Evolutionary conservation across 2,888 invertebrate species (phyloP), one percentile per base, ranked within the genome.

Genomic region (Melipona bicolor): DNA sequence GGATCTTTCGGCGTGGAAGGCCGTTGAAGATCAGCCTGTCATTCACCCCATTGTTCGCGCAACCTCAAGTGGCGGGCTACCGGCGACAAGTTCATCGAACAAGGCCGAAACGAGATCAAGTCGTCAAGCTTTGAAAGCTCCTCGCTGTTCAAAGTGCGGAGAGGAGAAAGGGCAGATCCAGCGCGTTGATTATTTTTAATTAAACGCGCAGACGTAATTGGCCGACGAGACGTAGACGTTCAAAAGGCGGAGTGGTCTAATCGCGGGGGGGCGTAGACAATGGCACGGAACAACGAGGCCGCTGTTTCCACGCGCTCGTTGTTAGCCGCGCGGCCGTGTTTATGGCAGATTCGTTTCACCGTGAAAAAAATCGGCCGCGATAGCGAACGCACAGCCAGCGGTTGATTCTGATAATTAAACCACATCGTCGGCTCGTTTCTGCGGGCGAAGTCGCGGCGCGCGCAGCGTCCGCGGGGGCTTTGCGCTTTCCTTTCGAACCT

Each of bases 281-380:
- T 94, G 88, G 90, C 52, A 74, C 73, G 80, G 79, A 92, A 94
- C 93, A 93, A 93, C 92, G 89, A 87, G 86, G 36, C 54, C 87
- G 81, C 85, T 88, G 87, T 88, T 87, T 88, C 54, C 81, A 62
- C 15, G 84, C 19, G 81, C 71, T 80, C 71, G 82, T 84, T 87
- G 83, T 88, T 88, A 91, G 84, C 85, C 77, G 65, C 67, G 59
- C 85, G 85, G 50, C 79, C 74, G 90, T 93, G 93, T 93, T 93
- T 91, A 92, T 92, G 92, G 91, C 93, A 91, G 91, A 92, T 91
- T 90, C 91, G 88, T 90, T 91, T 84, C 78, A 76, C 87, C 90
- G 86, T 91, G 91, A 82, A 93, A 93, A 64, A 92, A 93, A 94
- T 91, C 92, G 91, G 90, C 90, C 90, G 90, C 87, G 91, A 89